Conservation (phyloP, 2,797 vertebrate species). For the Pipistrellus kuhlii region DNA sequence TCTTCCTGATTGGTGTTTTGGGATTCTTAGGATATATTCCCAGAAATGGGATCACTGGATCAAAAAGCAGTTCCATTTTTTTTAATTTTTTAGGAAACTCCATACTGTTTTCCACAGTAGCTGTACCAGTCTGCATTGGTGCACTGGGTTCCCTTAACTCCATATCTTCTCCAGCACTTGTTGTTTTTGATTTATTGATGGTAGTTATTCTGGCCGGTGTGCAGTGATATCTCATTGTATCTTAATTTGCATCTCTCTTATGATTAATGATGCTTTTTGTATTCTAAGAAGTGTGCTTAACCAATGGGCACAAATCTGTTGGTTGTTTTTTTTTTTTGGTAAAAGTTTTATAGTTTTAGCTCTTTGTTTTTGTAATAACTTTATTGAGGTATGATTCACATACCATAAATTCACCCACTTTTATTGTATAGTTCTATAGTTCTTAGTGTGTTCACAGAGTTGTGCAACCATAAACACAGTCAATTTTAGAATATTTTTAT, state of each 20-base stretch:
- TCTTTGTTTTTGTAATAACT: too few relatives aligned
- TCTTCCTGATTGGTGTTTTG: neutral
- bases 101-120: neutral
- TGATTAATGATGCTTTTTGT: neutral
- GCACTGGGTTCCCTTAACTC: neutral
- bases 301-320: neutral
- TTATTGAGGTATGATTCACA: too few relatives aligned
- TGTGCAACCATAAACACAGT: too few relatives aligned
- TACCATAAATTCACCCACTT: too few relatives aligned
- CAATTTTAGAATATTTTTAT: too few relatives aligned
- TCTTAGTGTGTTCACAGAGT: too few relatives aligned
- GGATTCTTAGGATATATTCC: neutral
- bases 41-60: neutral
- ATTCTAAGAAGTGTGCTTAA: constrained; percentile 48
- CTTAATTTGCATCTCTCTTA: neutral
- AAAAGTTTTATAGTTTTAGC: neutral
- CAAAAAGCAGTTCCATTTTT: neutral
- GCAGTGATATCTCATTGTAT: neutral
- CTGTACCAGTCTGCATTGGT: neutral
- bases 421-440: too few relatives aligned
- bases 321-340: neutral
- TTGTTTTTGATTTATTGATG: neutral
- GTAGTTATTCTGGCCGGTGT: neutral
- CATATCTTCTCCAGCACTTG: neutral
- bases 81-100: neutral